Base-by-base conservation (phyloP, 2,888 invertebrate species). In the Pinctada fucata region DNA sequence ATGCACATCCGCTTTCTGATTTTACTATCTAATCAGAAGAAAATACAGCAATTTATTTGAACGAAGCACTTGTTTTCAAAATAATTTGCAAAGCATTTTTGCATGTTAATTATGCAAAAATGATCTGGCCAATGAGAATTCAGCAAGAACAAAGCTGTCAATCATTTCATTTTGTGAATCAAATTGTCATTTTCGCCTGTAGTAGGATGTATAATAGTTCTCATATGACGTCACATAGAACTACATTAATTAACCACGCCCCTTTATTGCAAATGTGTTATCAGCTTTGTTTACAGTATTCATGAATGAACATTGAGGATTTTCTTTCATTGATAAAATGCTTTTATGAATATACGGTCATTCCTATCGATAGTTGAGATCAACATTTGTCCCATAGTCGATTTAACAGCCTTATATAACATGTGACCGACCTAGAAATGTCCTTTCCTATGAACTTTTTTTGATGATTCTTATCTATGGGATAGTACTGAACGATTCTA, bases 81-180 rank as follows among this genome's bases (percentile, higher is more conserved):
- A 31, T 31, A 31, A 31, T 31, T 31, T 86, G 83, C 86, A 88
- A 86, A 87, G 87, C 87, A 87, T 86, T 83, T 86, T 87, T 84
- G 84, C 86, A 87, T 87, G 87, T 87, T 87, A 87, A 88, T 87
- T 85, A 84, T 81, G 79, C 82, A 80, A 80, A 82, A 81, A 76
- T 76, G 79, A 78, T 79, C 77, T 84, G 83, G 80, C 86, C 86
- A 86, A 86, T 86, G 84, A 79, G 71, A 80, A 68, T 75, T 72
- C 71, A 75, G 78, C 58, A 75, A 48, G 52, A 3, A 58, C 58
- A 52, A 70, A 74, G 50, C 79, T 83, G 83, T 85, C 84, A 85
- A 85, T 85, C 84, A 85, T 82, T 72, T 79, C 48, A 68, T 76
- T 58, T 81, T 83, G 73, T 84, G 84, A 84, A 84, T 84, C 78